A percentile compares a stretch with the other conserved stretches of the same genome.
phyloP scores from a whole-genome alignment of 2,888 invertebrate genomes.

The Tachina fera region DNA sequence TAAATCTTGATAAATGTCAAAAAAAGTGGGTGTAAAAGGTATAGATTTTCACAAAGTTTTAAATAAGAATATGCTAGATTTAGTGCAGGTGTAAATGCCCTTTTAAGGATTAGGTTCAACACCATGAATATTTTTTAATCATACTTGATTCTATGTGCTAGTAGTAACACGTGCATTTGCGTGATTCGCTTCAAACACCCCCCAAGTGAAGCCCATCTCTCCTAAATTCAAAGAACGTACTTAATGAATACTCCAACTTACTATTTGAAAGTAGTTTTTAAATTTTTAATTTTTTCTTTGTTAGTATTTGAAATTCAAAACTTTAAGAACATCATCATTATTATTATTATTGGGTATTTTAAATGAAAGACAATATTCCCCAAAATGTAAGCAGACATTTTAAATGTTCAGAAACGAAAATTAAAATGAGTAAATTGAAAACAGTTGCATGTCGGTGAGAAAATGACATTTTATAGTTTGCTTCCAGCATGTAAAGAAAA shows the following conservation, averaged over 20 bases:
- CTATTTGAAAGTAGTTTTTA: neutral
- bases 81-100: no score
- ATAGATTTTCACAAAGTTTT: no score
- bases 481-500: neutral
- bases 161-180: neutral
- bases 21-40: no score
- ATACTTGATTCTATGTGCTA: no score
- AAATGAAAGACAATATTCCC: constrained; percentile 28
- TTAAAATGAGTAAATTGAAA: constrained; percentile 58
- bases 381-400: constrained; percentile 16
- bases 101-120: no score
- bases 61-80: no score
- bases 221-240: neutral
- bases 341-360: constrained; percentile 9
- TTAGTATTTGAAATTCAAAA: constrained; percentile 57
- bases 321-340: constrained; percentile 50
- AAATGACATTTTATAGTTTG: constrained; percentile 28
- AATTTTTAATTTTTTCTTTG: neutral
- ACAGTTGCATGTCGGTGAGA: constrained; percentile 56
- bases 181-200: neutral
- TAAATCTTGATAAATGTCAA: no score
- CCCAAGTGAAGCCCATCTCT: neutral
- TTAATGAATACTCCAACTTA: constrained; percentile 18
- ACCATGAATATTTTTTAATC: no score
- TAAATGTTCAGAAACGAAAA: constrained; percentile 29